A percentile compares a stretch with the other conserved stretches of the same genome.
These are phyloP conservation scores for Neuroterus valhalla DNA, from an alignment of 1,140 invertebrate species.

Conservation along the genomic window DNA sequence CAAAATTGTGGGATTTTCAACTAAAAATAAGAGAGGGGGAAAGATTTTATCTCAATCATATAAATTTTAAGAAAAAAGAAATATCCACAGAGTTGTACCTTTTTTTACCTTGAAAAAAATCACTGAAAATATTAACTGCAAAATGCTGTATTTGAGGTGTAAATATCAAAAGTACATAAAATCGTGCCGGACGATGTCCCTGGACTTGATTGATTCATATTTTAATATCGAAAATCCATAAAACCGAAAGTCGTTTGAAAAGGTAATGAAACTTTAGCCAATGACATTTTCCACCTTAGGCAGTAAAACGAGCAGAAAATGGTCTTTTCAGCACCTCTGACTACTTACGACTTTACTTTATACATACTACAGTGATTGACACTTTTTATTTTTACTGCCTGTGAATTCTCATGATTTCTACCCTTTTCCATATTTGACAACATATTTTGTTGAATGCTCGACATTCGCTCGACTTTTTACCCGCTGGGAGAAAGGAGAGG, in stretches of 20 bases:
- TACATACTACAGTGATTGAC: background rate
- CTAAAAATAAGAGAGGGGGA: no score
- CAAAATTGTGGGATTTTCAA: no score
- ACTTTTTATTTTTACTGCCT: background rate
- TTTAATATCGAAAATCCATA: conserved; percentile 22
- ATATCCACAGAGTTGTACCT: no score
- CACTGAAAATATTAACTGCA: no score
- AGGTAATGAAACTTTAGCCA: conserved; percentile 4
- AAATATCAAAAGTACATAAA: background rate
- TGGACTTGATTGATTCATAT: conserved; percentile 12
- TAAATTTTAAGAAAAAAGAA: no score
- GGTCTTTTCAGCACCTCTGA: background rate
- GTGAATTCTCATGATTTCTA: background rate
- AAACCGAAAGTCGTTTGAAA: background rate
- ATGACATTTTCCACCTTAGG: conserved; percentile 10
- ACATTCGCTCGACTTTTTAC: no score
- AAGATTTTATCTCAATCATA: no score
- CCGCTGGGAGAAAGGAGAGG: no score
- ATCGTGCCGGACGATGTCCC: background rate
- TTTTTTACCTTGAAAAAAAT: no score
- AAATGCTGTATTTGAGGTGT: no score
- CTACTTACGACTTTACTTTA: conserved; percentile 23
- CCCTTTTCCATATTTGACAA: background rate
- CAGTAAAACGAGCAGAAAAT: conserved; percentile 14
- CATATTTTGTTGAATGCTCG: background rate